phyloP scores from a whole-genome alignment of 2,797 vertebrate species.

The Hipposideros larvatus region DNA sequence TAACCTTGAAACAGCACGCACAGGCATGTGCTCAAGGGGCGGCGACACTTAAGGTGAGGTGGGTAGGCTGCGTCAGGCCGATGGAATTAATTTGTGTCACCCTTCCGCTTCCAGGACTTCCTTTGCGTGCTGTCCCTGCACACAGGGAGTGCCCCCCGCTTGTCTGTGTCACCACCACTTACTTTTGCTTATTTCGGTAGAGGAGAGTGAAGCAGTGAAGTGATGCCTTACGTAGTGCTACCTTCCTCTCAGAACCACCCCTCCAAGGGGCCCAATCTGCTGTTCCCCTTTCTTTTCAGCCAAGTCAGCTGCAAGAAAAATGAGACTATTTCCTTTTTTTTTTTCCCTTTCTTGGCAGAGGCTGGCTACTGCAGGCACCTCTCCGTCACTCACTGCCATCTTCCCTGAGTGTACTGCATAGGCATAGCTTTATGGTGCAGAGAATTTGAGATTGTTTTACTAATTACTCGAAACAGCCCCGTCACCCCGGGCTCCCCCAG shows the following conservation, averaged over 20 bases:
- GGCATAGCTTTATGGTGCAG: background rate
- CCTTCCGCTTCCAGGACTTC: background rate
- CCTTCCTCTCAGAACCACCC: background rate
- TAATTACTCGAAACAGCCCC: too few species aligned
- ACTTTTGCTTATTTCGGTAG: too few species aligned
- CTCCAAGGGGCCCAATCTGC: background rate
- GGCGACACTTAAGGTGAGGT: accelerated
- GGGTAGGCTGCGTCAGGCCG: accelerated
- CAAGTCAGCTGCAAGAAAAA: background rate
- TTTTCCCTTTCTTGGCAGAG: background rate
- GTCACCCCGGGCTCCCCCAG: accelerated
- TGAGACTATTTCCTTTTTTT: background rate
- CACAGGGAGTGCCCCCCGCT: accelerated
- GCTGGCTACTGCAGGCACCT: background rate
- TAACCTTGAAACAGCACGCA: background rate
- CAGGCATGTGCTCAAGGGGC: background rate
- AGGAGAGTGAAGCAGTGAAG: background rate
- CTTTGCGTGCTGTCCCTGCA: background rate
- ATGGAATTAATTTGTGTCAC: background rate
- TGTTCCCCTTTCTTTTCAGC: background rate
- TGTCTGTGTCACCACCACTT: accelerated
- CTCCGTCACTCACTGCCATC: background rate
- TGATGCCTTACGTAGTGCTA: too few species aligned
- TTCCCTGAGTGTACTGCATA: background rate
- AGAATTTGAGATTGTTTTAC: background rate